Percentiles rank a stretch among this genome's conserved stretches.
These are phyloP conservation scores for Andrena praecox DNA, from an alignment of 2,888 invertebrate genomes.

Conservation along the genomic window DNA sequence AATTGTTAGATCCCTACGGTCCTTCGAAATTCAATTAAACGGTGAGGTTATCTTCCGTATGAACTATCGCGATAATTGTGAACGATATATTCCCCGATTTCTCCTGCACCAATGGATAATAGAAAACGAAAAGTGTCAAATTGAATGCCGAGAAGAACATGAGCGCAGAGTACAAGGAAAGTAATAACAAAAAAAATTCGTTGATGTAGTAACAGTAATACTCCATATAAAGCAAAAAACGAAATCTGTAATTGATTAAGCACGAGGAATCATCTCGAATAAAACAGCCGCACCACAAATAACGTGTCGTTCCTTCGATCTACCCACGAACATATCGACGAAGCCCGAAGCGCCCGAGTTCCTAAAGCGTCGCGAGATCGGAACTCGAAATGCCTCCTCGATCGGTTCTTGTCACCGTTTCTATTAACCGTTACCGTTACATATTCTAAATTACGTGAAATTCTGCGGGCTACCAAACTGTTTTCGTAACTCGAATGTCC, in stretches of 20 bases:
- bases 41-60: not conserved
- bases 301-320: conserved; percentile 7
- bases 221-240: conserved; percentile 32
- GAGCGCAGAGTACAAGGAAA: conserved; percentile 14
- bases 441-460: not conserved
- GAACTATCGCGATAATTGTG: conserved; percentile 8
- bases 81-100: conserved; percentile 10
- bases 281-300: conserved; percentile 6
- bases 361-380: not conserved
- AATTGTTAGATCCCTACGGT: not conserved
- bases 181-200: conserved; percentile 30
- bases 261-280: conserved; percentile 5
- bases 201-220: conserved; percentile 46
- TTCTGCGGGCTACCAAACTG: not conserved
- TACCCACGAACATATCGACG: not conserved
- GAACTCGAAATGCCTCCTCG: not conserved
- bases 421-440: conserved; percentile 7
- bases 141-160: conserved; percentile 25
- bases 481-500: conserved; percentile 19
- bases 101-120: conserved; percentile 12
- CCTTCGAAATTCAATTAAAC: not conserved
- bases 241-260: not conserved
- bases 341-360: not conserved
- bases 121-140: conserved; percentile 9
- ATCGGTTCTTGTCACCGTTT: not conserved